Evolutionary conservation across 2,888 invertebrate genomes (phyloP).

Genomic region (Panzeria rudis): DNA sequence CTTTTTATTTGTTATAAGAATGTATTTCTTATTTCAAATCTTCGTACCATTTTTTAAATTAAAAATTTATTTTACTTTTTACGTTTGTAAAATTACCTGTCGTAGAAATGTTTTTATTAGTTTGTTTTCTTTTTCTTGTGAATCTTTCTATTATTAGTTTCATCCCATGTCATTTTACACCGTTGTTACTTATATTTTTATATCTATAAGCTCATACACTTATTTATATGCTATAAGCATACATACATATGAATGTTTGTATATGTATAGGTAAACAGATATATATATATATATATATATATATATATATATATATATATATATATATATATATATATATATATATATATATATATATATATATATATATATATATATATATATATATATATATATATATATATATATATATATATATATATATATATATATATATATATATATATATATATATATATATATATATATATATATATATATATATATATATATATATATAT

Average conservation of each 20-base stretch:
- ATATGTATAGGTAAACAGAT: not conserved
- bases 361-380: not conserved
- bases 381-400: not conserved
- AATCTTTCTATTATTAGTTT: constrained; percentile 62
- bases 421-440: not conserved
- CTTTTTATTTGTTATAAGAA: not conserved
- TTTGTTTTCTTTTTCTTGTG: constrained; percentile 21
- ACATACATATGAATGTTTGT: constrained; percentile 4
- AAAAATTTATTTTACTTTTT: constrained; percentile 32
- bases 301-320: not conserved
- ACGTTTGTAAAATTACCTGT: constrained; percentile 47
- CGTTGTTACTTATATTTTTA: constrained; percentile 33
- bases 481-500: not conserved
- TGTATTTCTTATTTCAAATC: constrained; percentile 15
- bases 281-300: not conserved
- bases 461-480: not conserved
- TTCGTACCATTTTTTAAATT: constrained; percentile 21
- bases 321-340: not conserved
- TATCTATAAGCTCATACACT: constrained; percentile 29
- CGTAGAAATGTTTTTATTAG: constrained; percentile 60
- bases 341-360: not conserved
- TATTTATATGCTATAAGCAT: not conserved
- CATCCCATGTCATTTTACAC: constrained; percentile 61
- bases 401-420: not conserved
- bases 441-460: not conserved